A percentile compares a stretch with the other conserved stretches of the same genome.
Evolutionary conservation across 2,113 vertebrate species (phyloP).

Genomic region (Crotalus helleri): DNA sequence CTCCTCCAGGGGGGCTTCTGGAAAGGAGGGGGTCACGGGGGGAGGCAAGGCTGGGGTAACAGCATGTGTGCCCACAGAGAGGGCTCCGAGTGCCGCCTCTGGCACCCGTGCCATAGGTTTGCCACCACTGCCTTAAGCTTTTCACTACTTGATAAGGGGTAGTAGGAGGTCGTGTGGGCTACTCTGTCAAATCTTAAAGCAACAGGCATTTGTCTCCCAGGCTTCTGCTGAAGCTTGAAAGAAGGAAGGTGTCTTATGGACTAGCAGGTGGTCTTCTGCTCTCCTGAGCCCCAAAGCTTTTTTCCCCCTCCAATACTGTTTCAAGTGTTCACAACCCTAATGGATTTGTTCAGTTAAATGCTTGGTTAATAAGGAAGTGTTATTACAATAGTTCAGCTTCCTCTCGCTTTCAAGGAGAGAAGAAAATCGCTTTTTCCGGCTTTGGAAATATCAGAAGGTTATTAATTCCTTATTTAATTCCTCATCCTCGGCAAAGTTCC

Average conservation of each 20-base stretch:
- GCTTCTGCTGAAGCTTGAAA: background rate
- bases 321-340: background rate
- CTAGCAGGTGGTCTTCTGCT: background rate
- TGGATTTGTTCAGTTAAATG: background rate
- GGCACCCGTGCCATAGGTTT: no score
- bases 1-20: no score
- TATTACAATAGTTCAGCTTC: background rate
- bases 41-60: no score
- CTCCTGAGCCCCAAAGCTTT: background rate
- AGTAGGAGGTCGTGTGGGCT: background rate
- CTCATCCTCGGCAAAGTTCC: background rate
- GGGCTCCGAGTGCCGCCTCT: no score
- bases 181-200: background rate
- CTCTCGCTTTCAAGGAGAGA: background rate
- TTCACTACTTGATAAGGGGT: background rate
- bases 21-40: no score
- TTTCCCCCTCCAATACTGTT: accelerated
- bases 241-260: background rate
- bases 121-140: background rate
- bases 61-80: no score
- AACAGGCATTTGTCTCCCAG: background rate
- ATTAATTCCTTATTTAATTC: background rate
- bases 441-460: background rate
- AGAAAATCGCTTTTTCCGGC: background rate
- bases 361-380: background rate